phyloP scores from a whole-genome alignment of 2,113 vertebrate species.

The Sminthopsis crassicaudata region DNA sequence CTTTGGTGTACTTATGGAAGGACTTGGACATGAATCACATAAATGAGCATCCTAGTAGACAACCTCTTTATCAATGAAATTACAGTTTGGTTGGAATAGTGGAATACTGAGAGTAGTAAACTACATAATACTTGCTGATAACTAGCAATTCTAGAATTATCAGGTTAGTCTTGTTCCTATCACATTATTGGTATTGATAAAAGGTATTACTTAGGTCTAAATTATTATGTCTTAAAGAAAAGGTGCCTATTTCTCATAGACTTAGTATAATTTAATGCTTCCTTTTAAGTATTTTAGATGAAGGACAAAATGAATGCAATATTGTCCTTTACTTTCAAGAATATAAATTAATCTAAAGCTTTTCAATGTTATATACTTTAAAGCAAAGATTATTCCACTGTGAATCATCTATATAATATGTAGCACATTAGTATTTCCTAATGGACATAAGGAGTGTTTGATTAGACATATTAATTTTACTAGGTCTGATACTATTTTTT shows the following conservation, averaged over 20 bases:
- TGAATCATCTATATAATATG: constrained; percentile 9
- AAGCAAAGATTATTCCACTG: not conserved
- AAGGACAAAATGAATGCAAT: not conserved
- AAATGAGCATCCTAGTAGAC: not conserved
- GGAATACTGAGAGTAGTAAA: not conserved
- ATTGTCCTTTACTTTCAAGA: not conserved
- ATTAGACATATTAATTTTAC: not conserved
- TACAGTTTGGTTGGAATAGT: not conserved
- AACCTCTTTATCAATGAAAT: not conserved
- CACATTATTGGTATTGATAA: not conserved
- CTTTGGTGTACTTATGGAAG: not conserved
- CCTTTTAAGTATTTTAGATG: not conserved
- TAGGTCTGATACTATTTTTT: not conserved
- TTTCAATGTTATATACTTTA: not conserved
- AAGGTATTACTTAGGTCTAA: not conserved
- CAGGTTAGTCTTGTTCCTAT: not conserved
- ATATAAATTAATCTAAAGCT: not conserved
- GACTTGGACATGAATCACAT: not conserved
- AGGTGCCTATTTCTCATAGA: not conserved
- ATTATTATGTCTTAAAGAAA: not conserved
- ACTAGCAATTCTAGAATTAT: not conserved
- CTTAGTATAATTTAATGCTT: not conserved
- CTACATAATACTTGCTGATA: not conserved
- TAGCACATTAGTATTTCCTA: constrained; percentile 5
- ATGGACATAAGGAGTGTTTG: not conserved